Evolutionary conservation across 1,140 invertebrate species (phyloP).

Genomic region (Melipona quadrifasciata): DNA sequence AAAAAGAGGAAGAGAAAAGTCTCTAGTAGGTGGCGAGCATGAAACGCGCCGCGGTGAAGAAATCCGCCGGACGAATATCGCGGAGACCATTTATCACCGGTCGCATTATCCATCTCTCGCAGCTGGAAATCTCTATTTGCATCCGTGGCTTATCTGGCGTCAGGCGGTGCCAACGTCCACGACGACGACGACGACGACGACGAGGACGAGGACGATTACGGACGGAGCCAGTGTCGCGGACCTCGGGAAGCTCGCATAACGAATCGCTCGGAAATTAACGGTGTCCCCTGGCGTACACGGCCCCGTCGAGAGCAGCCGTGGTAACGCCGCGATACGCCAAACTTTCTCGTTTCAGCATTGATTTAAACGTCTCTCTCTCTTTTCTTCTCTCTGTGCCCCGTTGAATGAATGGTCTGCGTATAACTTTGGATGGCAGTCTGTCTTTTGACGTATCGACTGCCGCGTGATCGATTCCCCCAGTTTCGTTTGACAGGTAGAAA

Average conservation of each 20-base stretch:
- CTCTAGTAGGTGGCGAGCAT: constrained; percentile 36
- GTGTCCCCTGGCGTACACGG: constrained; percentile 29
- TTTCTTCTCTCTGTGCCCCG: background rate
- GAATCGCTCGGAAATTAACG: constrained; percentile 69
- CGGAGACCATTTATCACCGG: constrained; percentile 70
- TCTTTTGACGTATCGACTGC: constrained; percentile 4
- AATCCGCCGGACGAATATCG: constrained; percentile 42
- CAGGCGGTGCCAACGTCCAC: constrained; percentile 54
- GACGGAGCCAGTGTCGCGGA: constrained; percentile 24
- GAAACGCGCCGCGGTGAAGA: constrained; percentile 36
- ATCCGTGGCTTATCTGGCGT: constrained; percentile 71
- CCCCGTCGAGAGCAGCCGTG: constrained; percentile 34
- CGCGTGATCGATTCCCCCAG: background rate
- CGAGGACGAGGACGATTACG: background rate
- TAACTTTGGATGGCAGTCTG: constrained; percentile 26
- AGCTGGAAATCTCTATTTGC: constrained; percentile 77
- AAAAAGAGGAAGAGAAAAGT: background rate
- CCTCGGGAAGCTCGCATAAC: constrained; percentile 58
- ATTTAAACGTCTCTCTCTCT: constrained; percentile 51
- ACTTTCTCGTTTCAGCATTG: constrained; percentile 68
- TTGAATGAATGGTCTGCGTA: constrained; percentile 51
- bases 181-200: constrained; percentile 19
- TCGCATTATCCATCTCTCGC: constrained; percentile 70
- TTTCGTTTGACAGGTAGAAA: background rate
- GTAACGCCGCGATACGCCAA: constrained; percentile 14